Base-by-base conservation (phyloP, 2,113 vertebrate species). In the Hemicordylus capensis region DNA sequence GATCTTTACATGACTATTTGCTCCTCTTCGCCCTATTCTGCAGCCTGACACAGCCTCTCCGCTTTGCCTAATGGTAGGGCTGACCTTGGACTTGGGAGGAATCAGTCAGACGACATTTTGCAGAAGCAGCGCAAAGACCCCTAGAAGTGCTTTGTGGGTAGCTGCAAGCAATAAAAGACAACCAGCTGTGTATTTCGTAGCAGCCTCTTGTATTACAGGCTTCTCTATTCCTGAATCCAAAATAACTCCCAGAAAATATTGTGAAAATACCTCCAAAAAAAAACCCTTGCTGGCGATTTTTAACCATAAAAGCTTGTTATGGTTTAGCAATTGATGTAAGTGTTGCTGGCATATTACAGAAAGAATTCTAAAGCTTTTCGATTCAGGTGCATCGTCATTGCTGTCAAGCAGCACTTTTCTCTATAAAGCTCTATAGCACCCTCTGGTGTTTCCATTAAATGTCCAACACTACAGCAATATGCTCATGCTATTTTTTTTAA, bases 371-470 rank as follows among this genome's bases (percentile, higher is more conserved):
- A n/a, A 54, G 78, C 46, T n/a, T n/a, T 79, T 72, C 6, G 14
- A 3, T n/a, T 80, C 28, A 73, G 67, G 24, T 3, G 54, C 69
- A 12, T 8, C 22, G 6, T 70, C 4, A 4, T 14, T 14, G 31
- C 2, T 69, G 54, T 64, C 34, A 37, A 28, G 39, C 14, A 34
- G n/a, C 19, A 66, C 44, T 59, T 34, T 42, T 72, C 4, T 85
- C 26, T 63, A 20, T 24, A 79, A 51, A 76, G 82, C 34, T 39
- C 44, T 39, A 26, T 64, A 54, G 80, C 80, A 72, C 86, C 86
- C 56, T 56, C 80, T 63, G 77, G 80, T 87, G 80, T 63, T 72
- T 54, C 56, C 8, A 19, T 24, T 31, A 73, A 7, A 46, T 26
- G 51, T 28, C 42, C 59, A 76, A 63, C 46, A 46, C 26, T n/a